phyloP scores from a whole-genome alignment of 2,113 vertebrate genomes.

The Zingel zingel region DNA sequence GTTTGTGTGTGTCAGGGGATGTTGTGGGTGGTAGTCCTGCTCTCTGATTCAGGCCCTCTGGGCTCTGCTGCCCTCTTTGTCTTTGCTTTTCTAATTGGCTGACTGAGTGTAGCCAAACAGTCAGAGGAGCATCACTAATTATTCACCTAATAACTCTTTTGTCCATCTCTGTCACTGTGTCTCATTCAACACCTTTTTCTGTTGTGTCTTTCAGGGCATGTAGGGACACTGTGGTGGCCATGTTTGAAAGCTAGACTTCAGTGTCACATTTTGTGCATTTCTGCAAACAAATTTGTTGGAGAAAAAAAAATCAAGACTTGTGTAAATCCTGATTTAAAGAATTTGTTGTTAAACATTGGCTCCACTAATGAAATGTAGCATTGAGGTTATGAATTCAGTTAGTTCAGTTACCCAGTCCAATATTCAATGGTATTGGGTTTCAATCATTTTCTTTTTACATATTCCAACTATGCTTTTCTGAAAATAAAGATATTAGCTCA shows the following conservation, averaged over 20 bases:
- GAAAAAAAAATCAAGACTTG: not conserved
- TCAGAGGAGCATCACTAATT: conserved; percentile 41
- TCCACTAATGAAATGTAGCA: not conserved
- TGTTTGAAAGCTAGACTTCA: not conserved
- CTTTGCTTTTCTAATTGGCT: conserved; percentile 71
- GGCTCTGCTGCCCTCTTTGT: conserved; percentile 72
- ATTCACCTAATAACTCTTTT: conserved; percentile 55
- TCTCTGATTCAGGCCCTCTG: conserved; percentile 50
- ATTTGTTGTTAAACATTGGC: not conserved
- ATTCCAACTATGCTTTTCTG: not conserved
- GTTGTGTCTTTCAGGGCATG: not conserved
- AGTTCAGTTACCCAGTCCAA: not conserved
- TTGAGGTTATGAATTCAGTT: not conserved
- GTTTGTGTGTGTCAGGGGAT: not conserved
- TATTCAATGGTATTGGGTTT: not conserved
- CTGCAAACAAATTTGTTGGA: not conserved
- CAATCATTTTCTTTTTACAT: not conserved
- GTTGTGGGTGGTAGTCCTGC: conserved; percentile 15
- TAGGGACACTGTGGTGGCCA: too few species aligned
- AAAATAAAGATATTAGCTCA: not conserved
- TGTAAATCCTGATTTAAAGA: not conserved
- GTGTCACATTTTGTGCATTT: not conserved
- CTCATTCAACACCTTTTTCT: not conserved
- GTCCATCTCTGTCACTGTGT: not conserved
- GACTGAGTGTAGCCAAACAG: conserved; percentile 47